Base-by-base conservation (phyloP, 1,140 invertebrate species). In the Pseudomyrmex dendroicus region DNA sequence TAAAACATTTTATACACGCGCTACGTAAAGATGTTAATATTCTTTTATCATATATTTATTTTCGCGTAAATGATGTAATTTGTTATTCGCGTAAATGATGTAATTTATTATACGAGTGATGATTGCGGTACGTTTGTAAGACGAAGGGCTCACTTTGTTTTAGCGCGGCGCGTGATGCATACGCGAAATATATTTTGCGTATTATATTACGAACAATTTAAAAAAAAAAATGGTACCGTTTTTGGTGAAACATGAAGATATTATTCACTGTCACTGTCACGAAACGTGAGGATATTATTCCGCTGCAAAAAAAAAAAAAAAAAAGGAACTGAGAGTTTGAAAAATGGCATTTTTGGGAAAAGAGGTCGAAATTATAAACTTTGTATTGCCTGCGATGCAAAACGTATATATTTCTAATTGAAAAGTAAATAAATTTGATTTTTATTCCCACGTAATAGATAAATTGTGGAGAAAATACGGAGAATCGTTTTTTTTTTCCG, bases 261-360 rank as follows among this genome's bases (percentile, higher is more conserved):
- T 77, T 77, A 77, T 66, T 77, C 62, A 77, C n/a, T 56, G 62
- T 64, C 62, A n/a, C 62, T 46, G 50, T 77, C 13, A 25, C 22
- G 10, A 77, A 77, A 77, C 48, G 46, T 67, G 35, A 15, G 63
- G 7, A 25, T 67, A 46, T 77, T 77, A 77, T 68, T 77, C 35
- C 13, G 10, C 35, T n/a, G 44, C 25, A 13, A 67, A 46, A 77
- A 9, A 35, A 7, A n/a, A n/a, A n/a, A 35, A 35, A 35, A 7
- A 35, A 35, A 35, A 7, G 2, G 5, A 35, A 35, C 35, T 7
- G 17, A 13, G 54, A 35, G 22, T 46, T 9, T 66, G 13, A 66
- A 25, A 76, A 52, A 63, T n/a, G 12, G 4, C 25, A 20, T 46
- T 67, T 56, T 15, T 35, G 35, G 13, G 68, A 9, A 68, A 12